phyloP scores from a whole-genome alignment of 2,888 invertebrate genomes.

The Plagiodera versicolora region DNA sequence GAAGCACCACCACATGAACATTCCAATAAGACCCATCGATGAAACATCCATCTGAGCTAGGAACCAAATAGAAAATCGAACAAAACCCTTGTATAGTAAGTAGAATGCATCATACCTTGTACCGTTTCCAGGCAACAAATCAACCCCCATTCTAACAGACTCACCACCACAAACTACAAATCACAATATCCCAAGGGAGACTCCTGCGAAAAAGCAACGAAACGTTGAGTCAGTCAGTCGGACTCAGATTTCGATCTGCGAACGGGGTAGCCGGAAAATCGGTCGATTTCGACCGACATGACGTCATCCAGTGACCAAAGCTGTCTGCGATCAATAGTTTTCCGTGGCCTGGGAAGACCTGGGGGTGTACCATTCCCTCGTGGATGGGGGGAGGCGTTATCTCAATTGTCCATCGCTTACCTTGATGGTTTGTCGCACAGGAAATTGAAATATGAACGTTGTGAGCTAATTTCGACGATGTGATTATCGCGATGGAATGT shows the following conservation, averaged over 20 bases:
- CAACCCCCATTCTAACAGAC: conserved; percentile 21
- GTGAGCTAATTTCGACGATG: conserved; percentile 14
- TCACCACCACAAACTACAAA: conserved; percentile 8
- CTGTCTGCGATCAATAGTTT: conserved; percentile 53
- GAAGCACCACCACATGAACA: too few species aligned
- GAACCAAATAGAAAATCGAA: too few species aligned
- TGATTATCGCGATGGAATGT: background rate
- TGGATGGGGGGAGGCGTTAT: conserved; percentile 28
- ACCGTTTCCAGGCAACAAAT: conserved; percentile 26
- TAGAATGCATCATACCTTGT: conserved; percentile 22
- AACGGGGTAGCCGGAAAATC: conserved; percentile 40
- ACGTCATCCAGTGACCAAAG: conserved; percentile 52
- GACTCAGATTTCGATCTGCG: conserved; percentile 37
- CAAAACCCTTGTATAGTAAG: conserved; percentile 4
- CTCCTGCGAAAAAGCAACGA: conserved; percentile 17
- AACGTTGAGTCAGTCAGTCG: conserved; percentile 26
- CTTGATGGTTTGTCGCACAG: conserved; percentile 16
- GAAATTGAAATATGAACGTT: conserved; percentile 24
- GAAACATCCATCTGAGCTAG: too few species aligned
- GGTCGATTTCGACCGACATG: conserved; percentile 52
- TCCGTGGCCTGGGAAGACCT: conserved; percentile 31
- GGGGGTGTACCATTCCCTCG: conserved; percentile 24
- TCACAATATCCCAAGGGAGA: conserved; percentile 16
- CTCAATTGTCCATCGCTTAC: conserved; percentile 27
- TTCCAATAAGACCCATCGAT: too few species aligned